Evolutionary conservation across 1,140 invertebrate species (phyloP).

Genomic region (Geopemphigus sp.): DNA sequence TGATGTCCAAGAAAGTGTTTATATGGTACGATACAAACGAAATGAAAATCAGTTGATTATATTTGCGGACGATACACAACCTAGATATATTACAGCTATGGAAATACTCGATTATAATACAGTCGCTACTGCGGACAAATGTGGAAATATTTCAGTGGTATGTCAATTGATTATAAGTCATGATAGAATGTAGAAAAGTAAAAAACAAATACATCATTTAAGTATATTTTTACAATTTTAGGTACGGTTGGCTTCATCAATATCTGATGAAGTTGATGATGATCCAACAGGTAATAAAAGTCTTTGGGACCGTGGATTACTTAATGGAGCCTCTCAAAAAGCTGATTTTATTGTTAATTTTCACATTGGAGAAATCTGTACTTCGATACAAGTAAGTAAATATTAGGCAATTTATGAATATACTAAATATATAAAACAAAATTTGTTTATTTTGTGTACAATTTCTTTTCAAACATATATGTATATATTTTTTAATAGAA

Average conservation of each 20-base stretch:
- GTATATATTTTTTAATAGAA: background rate
- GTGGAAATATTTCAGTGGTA: conserved; percentile 94
- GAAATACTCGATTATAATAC: conserved; percentile 96
- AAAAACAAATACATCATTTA: too few relatives aligned
- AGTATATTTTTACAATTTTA: conserved; percentile 54
- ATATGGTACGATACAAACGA: conserved; percentile 92
- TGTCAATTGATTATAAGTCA: conserved; percentile 54
- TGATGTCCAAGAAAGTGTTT: conserved; percentile 96
- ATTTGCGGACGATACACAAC: conserved; percentile 97
- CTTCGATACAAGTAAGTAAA: conserved; percentile 66
- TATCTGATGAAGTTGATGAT: conserved; percentile 97
- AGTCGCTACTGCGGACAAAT: conserved; percentile 94
- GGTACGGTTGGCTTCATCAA: conserved; percentile 81
- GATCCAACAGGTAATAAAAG: conserved; percentile 98
- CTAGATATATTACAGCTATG: conserved; percentile 90
- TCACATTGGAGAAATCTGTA: conserved; percentile 93
- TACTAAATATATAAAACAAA: background rate
- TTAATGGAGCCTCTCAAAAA: conserved; percentile 98
- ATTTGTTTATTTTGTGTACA: background rate
- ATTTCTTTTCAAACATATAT: background rate
- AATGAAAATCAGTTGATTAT: conserved; percentile 97
- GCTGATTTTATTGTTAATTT: conserved; percentile 88
- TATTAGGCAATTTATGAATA: background rate
- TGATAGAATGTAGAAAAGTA: background rate
- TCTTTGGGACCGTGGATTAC: conserved; percentile 93